Conservation (phyloP, 2,888 invertebrate genomes). For the Eristalis arbustorum region DNA sequence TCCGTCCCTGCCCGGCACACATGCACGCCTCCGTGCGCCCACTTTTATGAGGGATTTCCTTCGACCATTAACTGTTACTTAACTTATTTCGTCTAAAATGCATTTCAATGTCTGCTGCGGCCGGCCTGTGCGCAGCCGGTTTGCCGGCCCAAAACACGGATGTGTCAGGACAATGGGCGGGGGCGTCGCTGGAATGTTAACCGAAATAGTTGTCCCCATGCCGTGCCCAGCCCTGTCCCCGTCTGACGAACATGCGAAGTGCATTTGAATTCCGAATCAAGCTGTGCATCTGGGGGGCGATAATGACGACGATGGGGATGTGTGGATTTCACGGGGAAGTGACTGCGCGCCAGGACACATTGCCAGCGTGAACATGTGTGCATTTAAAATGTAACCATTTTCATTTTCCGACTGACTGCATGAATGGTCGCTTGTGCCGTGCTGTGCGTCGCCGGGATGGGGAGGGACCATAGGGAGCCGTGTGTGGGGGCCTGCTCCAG, state of each 20-base stretch:
- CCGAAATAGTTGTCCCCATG: conserved; percentile 24
- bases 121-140: not conserved
- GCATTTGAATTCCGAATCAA: not conserved
- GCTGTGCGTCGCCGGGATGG: not conserved
- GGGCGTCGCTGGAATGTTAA: conserved; percentile 14
- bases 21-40: not conserved
- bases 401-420: conserved; percentile 54
- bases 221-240: not conserved
- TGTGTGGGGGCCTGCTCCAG: not conserved
- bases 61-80: conserved; percentile 60
- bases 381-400: conserved; percentile 58
- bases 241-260: not conserved
- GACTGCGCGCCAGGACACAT: conserved; percentile 15
- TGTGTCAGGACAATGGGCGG: conserved; percentile 31
- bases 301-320: conserved; percentile 7
- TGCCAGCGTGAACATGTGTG: conserved; percentile 30
- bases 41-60: conserved; percentile 35
- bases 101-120: conserved; percentile 36
- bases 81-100: conserved; percentile 56
- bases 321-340: conserved; percentile 51
- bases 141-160: not conserved
- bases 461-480: not conserved
- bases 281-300: not conserved
- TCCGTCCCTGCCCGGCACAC: not conserved
- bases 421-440: conserved; percentile 46